Base-by-base conservation (phyloP, 2,113 vertebrate species). In the Heloderma charlesbogerti region DNA sequence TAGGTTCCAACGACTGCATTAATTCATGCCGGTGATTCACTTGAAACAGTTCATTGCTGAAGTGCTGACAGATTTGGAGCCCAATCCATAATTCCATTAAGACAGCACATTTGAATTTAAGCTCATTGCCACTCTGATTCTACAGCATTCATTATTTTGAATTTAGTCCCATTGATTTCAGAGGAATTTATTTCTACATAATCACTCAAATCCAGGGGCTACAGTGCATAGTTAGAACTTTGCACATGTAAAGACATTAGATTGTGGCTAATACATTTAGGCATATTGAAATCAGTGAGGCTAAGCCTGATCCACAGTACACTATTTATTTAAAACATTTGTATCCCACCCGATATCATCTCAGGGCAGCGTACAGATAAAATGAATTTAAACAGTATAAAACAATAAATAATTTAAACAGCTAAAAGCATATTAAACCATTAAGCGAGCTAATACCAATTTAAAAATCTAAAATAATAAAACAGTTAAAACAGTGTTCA, bases 1-100 rank as follows among this genome's bases (percentile, higher is more conserved):
- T n/a, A 92, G 78, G 63, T 95, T 89, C 82, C 91, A 92, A 88
- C 82, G 89, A 81, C 88, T 0, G 40, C 51, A 71, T 75, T 95
- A 94, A 95, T 96, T 94, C 88, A 93, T 96, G 87, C 89, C 84
- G 94, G 91, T 94, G 94, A 93, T 91, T 93, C 91, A 96, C 77
- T 93, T 89, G 91, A 91, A 94, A 89, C 82, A 48, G 90, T 86
- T 75, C 63, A 29, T 89, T 94, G 90, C 91, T 94, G n/a, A 91
- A 95, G 51, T 77, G 83, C 78, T 91, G 94, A 94, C 90, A 94
- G 67, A 89, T 93, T 95, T 88, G 94, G 31, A 51, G 63, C 18
- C 87, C 45, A 69, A 51, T 37, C 63, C 25, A 10, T 88, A 88
- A 88, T 88, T 78, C 60, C 45, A 69, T 71, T 81, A 81, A 81